Percentiles rank a stretch among this genome's conserved stretches.
Conservation (phyloP, 1,140 invertebrate species). For the Pomacea maculata region DNA sequence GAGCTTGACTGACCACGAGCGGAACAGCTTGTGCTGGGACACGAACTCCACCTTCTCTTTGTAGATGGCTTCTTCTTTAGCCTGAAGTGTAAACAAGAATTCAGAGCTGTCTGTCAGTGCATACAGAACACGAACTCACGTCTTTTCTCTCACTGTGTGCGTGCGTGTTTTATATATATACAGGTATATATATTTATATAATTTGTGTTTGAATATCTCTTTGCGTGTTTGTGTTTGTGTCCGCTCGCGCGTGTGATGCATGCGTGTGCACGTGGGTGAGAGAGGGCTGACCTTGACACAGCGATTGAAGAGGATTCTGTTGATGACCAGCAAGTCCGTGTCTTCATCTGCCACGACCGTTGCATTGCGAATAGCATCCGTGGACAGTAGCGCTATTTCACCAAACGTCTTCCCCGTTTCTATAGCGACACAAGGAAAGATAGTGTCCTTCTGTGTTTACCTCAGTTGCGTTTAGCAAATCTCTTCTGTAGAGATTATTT, state of each 20-base stretch:
- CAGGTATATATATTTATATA: no score
- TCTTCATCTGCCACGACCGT: constrained; percentile 57
- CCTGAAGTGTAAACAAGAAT: constrained; percentile 36
- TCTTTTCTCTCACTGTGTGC: background rate
- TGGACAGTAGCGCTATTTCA: constrained; percentile 58
- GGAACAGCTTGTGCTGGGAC: constrained; percentile 48
- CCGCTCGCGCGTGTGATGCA: background rate
- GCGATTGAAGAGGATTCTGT: constrained; percentile 56
- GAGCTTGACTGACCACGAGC: constrained; percentile 51
- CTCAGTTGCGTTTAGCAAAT: no score
- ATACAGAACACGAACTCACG: background rate
- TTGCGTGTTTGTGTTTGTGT: constrained; percentile 7
- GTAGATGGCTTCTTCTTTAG: constrained; percentile 56
- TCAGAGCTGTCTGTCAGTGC: background rate
- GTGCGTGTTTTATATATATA: background rate
- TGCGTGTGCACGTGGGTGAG: background rate
- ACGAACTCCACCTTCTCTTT: constrained; percentile 55
- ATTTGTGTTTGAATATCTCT: background rate
- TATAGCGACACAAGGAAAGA: constrained; percentile 24
- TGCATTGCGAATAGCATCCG: constrained; percentile 57
- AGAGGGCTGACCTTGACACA: constrained; percentile 52
- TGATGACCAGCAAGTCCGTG: constrained; percentile 57
- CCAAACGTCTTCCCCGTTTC: constrained; percentile 60
- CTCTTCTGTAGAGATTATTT: no score
- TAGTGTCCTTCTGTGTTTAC: no score